Evolutionary conservation across 2,797 vertebrate genomes (phyloP).

Genomic region (Falco novaeseelandiae): DNA sequence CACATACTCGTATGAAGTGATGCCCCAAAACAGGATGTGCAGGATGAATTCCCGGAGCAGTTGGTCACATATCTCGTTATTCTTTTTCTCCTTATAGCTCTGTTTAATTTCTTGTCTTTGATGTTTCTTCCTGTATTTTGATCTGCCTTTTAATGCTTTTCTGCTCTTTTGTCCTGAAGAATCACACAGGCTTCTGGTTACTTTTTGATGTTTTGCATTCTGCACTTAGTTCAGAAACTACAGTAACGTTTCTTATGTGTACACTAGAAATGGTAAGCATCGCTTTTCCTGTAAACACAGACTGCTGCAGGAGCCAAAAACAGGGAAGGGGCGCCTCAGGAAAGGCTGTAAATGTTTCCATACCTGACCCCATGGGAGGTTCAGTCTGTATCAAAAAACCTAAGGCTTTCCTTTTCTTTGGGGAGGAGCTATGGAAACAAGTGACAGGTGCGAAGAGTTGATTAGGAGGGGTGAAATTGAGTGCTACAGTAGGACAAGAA

Average conservation of each 20-base stretch:
- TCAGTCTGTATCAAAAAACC: not conserved
- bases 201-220: not conserved
- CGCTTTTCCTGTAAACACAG: not conserved
- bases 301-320: not conserved
- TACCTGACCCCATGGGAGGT: not conserved
- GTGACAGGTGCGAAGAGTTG: not conserved
- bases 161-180: not conserved
- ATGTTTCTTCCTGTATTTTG: not conserved
- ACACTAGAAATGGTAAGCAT: not conserved
- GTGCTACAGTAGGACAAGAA: not conserved
- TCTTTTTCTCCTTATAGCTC: not conserved
- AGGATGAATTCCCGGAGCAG: not conserved
- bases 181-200: not conserved
- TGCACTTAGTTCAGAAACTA: not conserved
- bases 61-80: rapidly evolving
- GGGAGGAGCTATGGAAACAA: not conserved
- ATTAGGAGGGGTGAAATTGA: not conserved
- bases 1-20: rapidly evolving
- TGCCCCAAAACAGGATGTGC: not conserved
- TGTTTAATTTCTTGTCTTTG: not conserved
- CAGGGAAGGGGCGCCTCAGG: rapidly evolving
- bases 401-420: not conserved
- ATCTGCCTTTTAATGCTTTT: not conserved
- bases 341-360: not conserved
- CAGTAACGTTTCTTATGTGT: not conserved